Conservation (phyloP, 2,888 invertebrate species). For the Drosophila meridionalis region DNA sequence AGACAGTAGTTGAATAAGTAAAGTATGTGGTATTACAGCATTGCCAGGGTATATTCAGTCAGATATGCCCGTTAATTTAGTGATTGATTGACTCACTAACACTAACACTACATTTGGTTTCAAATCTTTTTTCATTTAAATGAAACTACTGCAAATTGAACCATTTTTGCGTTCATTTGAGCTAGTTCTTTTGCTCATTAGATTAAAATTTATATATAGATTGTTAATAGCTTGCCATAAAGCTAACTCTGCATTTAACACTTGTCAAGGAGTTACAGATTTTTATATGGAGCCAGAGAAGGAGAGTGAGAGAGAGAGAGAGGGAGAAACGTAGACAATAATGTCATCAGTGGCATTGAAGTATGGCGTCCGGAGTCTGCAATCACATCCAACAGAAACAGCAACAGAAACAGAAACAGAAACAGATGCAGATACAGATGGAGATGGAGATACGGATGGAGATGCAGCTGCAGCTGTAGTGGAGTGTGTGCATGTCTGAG, state of each 20-base stretch:
- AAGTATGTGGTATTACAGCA: not conserved
- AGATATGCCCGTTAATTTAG: too few relatives aligned
- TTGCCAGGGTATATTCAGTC: not conserved
- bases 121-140: not conserved
- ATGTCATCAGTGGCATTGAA: slow-evolving; percentile 57
- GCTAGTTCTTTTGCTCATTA: not conserved
- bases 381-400: slow-evolving; percentile 1
- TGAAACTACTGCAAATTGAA: not conserved
- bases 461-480: slow-evolving; percentile 4
- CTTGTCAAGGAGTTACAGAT: slow-evolving; percentile 13
- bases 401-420: not conserved
- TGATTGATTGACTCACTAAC: too few relatives aligned
- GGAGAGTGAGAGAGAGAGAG: not conserved
- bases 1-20: too few relatives aligned
- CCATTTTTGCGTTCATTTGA: not conserved
- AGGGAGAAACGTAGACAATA: slow-evolving; percentile 48
- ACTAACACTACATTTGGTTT: too few relatives aligned
- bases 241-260: slow-evolving; percentile 6
- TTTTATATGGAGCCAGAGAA: not conserved
- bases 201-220: not conserved
- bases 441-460: not conserved
- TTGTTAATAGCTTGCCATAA: not conserved
- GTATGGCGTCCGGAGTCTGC: not conserved
- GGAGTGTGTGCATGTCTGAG: slow-evolving; percentile 63
- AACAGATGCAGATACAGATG: not conserved